These are phyloP conservation scores for Spilogale gracilis DNA, from an alignment of 2,113 vertebrate species.

Conservation along the genomic window DNA sequence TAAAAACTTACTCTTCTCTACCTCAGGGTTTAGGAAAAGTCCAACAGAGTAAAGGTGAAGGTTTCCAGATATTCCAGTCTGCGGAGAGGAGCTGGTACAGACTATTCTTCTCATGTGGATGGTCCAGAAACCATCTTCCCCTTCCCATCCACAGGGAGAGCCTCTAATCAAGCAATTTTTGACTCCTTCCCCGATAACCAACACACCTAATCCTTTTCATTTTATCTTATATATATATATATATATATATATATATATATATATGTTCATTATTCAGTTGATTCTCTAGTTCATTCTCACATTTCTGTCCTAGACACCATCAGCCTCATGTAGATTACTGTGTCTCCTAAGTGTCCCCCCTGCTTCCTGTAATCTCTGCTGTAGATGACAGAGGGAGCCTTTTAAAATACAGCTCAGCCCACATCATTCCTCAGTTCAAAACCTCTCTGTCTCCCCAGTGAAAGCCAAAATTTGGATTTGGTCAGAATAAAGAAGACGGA, in stretches of 20 bases:
- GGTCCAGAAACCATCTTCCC: neutral
- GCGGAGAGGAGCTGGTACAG: accelerated
- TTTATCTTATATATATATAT: neutral
- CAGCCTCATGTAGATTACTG: accelerated
- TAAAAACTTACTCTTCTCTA: neutral
- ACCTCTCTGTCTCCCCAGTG: neutral
- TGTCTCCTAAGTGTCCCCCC: neutral
- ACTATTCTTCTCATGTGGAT: accelerated
- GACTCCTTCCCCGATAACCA: neutral
- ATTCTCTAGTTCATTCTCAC: neutral
- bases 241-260: no score
- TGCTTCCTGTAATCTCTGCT: neutral
- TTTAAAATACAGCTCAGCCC: neutral
- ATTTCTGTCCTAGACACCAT: neutral
- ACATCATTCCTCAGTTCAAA: neutral
- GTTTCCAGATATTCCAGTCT: neutral
- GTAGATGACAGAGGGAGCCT: neutral
- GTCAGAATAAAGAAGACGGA: neutral
- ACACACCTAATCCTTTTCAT: neutral
- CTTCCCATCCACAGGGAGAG: neutral
- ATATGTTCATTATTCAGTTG: neutral
- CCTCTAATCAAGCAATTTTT: neutral
- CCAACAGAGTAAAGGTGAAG: neutral
- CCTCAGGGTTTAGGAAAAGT: neutral
- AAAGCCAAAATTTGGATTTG: neutral